Conservation (phyloP, 2,113 vertebrate species). For the Mionectes macconnelli region DNA sequence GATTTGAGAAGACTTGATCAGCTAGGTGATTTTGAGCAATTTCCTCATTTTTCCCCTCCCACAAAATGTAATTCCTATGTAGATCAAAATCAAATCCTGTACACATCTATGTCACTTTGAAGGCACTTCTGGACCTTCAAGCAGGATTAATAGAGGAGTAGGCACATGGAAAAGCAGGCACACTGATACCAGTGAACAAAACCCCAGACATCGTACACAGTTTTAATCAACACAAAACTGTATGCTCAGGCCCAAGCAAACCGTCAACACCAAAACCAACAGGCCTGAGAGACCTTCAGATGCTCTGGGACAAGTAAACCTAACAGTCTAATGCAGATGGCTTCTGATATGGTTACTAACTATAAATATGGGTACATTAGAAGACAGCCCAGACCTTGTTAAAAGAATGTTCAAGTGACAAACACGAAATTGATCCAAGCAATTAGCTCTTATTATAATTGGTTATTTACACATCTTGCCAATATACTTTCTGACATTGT, state of each 20-base stretch:
- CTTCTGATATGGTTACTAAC: neutral
- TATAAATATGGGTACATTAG: neutral
- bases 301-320: neutral
- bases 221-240: neutral
- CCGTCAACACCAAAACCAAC: neutral
- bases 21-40: neutral
- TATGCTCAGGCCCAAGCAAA: neutral
- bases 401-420: neutral
- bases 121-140: neutral
- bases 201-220: neutral
- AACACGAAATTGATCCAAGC: neutral
- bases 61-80: fast-evolving
- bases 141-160: neutral
- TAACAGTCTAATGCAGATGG: neutral
- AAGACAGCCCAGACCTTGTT: neutral
- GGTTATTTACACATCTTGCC: neutral
- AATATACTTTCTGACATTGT: neutral
- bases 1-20: neutral
- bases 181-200: neutral
- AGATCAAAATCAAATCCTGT: neutral
- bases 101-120: neutral
- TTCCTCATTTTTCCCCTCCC: neutral
- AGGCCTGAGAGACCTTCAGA: neutral
- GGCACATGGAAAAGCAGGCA: neutral
- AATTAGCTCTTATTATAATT: neutral